Evolutionary conservation across 2,797 vertebrate species (phyloP).

Genomic region (Ctenopoma multispine): DNA sequence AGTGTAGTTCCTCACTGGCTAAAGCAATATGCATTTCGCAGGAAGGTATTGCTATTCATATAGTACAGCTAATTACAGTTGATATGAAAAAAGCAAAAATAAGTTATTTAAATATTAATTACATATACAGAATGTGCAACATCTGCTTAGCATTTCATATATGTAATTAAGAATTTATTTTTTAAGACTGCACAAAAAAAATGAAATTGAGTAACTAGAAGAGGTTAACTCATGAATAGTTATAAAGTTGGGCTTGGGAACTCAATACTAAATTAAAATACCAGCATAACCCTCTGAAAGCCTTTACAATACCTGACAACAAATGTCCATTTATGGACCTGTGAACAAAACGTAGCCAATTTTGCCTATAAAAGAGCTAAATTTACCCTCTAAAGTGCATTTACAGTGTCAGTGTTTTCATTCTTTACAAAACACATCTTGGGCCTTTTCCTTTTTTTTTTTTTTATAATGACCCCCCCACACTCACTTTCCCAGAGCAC

Average conservation of each 20-base stretch:
- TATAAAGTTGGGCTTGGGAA: slow-evolving; percentile 85
- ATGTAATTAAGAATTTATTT: slow-evolving; percentile 84
- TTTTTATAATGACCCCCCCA: slow-evolving; percentile 29
- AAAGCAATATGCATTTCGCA: slow-evolving; percentile 94
- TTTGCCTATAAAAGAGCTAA: slow-evolving; percentile 71
- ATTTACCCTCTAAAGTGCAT: slow-evolving; percentile 88
- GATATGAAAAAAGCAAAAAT: slow-evolving; percentile 95
- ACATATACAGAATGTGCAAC: slow-evolving; percentile 99
- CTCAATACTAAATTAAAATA: slow-evolving; percentile 71
- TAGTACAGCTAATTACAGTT: slow-evolving; percentile 99
- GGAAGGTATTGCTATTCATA: slow-evolving; percentile 95
- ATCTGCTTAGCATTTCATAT: slow-evolving; percentile 93
- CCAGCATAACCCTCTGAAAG: slow-evolving; percentile 71
- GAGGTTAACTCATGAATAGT: slow-evolving; percentile 82
- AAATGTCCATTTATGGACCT: slow-evolving; percentile 54
- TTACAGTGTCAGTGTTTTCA: slow-evolving; percentile 86
- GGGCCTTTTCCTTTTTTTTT: slow-evolving; percentile 40
- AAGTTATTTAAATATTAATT: slow-evolving; percentile 99
- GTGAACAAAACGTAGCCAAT: slow-evolving; percentile 72
- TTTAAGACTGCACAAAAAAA: slow-evolving; percentile 71
- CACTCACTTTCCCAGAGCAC: slow-evolving; percentile 64
- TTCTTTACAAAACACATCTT: slow-evolving; percentile 75
- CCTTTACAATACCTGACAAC: slow-evolving; percentile 78
- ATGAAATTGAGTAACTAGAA: slow-evolving; percentile 70
- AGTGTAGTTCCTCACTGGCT: slow-evolving; percentile 90